Evolutionary conservation across 1,140 invertebrate species (phyloP), one percentile per base, ranked within the genome.

Genomic region (Drosophila nebulosa): DNA sequence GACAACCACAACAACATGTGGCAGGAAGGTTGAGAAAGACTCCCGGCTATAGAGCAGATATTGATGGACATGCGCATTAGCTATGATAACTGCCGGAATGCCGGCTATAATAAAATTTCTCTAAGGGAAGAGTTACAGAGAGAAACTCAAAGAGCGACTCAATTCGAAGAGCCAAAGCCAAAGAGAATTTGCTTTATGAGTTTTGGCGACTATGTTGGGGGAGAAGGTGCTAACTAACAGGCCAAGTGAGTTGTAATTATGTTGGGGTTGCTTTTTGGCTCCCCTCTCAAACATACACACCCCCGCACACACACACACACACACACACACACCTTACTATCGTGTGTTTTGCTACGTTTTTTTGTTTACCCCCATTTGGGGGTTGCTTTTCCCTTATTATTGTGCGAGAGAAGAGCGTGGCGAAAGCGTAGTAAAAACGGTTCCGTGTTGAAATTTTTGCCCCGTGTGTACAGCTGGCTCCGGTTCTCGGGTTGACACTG

Each of bases 1-100:
- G 36, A 39, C 67, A 75, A 64, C 71, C 67, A 74, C 80, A 69
- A 86, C 83, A 86, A 86, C 81, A 88, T 86, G 81, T 86, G 81
- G 81, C 81, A 88, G 78, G 78, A 75, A 88, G 83, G 81, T 78
- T 83, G 81, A 67, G 81, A 67, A 74, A 61, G 71, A 61, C 71
- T 74, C 74, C 71, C 71, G 71, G 71, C 71, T 51, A 61, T 39
- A 36, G 14, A 42, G 36, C 39, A 46, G 1, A 21, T n/a, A 46
- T 9, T n/a, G n/a, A 9, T 46, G 9, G 21, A 51, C 32, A 24
- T 74, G 71, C 71, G 71, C 71, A 74, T 74, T 55, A 60, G 18
- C 27, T 55, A n/a, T 53, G 35, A 68, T 80, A 80, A 64, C 66
- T 78, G 64, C 42, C 52, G 81, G 83, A 88, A 88, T 88, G 84